Evolutionary conservation across 2,888 invertebrate species (phyloP), one percentile per base, ranked within the genome.

Genomic region (Tinea semifulvella): DNA sequence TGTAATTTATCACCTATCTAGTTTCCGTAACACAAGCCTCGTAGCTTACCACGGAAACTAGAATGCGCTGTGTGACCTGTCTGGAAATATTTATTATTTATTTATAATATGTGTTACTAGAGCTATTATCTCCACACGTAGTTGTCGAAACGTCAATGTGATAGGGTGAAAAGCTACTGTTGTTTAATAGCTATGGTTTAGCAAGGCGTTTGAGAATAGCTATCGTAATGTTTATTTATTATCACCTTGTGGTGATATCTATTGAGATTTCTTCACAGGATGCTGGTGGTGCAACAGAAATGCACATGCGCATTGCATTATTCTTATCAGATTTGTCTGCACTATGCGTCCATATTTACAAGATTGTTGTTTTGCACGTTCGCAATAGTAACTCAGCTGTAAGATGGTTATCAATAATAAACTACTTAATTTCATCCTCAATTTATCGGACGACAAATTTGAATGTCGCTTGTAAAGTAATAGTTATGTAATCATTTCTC

Each of bases 181-280:
- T n/a, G n/a, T n/a, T n/a, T n/a, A n/a, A n/a, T n/a, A n/a, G n/a
- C n/a, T n/a, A n/a, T n/a, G n/a, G n/a, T n/a, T n/a, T n/a, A n/a
- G n/a, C n/a, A n/a, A n/a, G n/a, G n/a, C n/a, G n/a, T n/a, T n/a
- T n/a, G n/a, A n/a, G n/a, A n/a, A n/a, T n/a, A n/a, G n/a, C n/a
- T n/a, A n/a, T n/a, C n/a, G n/a, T n/a, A n/a, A n/a, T n/a, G n/a
- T n/a, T n/a, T 10, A 36, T 36, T 36, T 36, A n/a, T n/a, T n/a
- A 36, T 36, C 18, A 36, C 14, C 16, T 10, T 2, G 2, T 18
- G 16, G 3, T 36, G 36, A 36, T 36, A 36, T 36, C 13, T 40
- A 40, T 40, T 45, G 28, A 20, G 45, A 50, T 52, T 47, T 51
- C 39, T 49, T 54, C 53, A 52, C 57, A 53, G 55, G 55, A 57